Base-by-base conservation (phyloP, 1,140 invertebrate species). In the Myzus persicae region DNA sequence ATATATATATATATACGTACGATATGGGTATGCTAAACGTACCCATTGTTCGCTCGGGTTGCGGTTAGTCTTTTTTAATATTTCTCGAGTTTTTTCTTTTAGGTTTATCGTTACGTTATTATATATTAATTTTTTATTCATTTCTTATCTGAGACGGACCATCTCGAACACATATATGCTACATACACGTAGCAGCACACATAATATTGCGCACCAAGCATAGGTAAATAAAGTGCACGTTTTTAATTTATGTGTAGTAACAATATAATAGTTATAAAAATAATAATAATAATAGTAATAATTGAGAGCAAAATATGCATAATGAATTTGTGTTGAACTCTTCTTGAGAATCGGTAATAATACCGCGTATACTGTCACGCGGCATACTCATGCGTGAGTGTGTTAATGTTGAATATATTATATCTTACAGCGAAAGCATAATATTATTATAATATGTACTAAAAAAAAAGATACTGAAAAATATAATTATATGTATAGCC, bases 41-140 rank as follows among this genome's bases (percentile, higher is more conserved):
- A 76, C 59, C 46, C 46, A 36, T 89, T 89, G 87, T 89, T 89
- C 87, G 59, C 38, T 38, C 82, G 82, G 82, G 82, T 84, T 84
- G 40, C 22, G 40, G 82, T 76, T 76, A 76, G 59, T 26, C 31
- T n/a, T 87, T 87, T 87, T 87, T 44, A 87, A 87, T 46, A 46
- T 87, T 87, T 46, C 42, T 87, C 24, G 82, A 84, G 8, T 84
- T 84, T 84, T 84, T 84, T 40, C 24, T 84, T 26, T 26, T 84
- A 26, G 42, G 42, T 84, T 84, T 84, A 84, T 84, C 38, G 14
- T 84, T 84, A 84, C 59, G 59, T 76, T 76, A 76, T 76, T 76
- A 76, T 76, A 76, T 76, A n/a, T 67, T 76, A n/a, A n/a, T 76
- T 76, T n/a, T 76, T 76, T 76, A 76, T 76, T 76, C 22, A n/a